phyloP scores from a whole-genome alignment of 2,888 invertebrate genomes.

The Andrena camellia region DNA sequence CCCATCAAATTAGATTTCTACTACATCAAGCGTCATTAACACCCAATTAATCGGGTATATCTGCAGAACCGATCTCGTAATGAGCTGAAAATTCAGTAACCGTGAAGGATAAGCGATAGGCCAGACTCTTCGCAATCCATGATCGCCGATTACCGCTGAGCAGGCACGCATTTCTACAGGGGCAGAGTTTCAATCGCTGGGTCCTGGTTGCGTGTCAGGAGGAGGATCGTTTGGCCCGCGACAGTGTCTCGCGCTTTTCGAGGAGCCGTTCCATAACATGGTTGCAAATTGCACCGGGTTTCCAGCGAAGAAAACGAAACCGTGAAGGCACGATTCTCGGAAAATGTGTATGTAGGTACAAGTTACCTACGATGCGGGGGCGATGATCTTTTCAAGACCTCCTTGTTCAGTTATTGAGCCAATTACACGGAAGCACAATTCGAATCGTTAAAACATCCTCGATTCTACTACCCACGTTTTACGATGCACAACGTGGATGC shows the following conservation, averaged over 20 bases:
- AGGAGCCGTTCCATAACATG: slow-evolving; percentile 30
- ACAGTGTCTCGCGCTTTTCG: slow-evolving; percentile 2
- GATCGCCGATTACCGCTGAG: slow-evolving; percentile 6
- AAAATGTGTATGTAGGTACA: background rate
- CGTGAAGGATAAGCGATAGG: slow-evolving; percentile 20
- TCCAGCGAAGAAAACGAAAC: slow-evolving; percentile 12
- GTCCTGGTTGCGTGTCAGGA: too few relatives aligned
- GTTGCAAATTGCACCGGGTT: slow-evolving; percentile 22
- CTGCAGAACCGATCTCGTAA: slow-evolving; percentile 13
- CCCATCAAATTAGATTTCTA: slow-evolving; percentile 10
- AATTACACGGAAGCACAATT: background rate
- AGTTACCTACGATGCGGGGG: background rate
- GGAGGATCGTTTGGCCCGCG: background rate
- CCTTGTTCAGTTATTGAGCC: background rate
- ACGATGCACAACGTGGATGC: background rate
- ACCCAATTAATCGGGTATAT: slow-evolving; percentile 25
- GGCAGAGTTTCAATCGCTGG: background rate
- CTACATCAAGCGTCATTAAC: slow-evolving; percentile 22
- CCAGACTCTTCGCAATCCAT: background rate
- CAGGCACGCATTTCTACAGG: background rate
- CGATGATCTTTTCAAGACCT: background rate
- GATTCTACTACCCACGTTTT: background rate
- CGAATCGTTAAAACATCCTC: background rate
- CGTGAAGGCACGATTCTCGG: slow-evolving; percentile 7
- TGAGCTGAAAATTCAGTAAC: slow-evolving; percentile 21